Percentiles rank a stretch among this genome's conserved stretches.
Conservation (phyloP, 2,888 invertebrate genomes). For the Limenitis camilla region DNA sequence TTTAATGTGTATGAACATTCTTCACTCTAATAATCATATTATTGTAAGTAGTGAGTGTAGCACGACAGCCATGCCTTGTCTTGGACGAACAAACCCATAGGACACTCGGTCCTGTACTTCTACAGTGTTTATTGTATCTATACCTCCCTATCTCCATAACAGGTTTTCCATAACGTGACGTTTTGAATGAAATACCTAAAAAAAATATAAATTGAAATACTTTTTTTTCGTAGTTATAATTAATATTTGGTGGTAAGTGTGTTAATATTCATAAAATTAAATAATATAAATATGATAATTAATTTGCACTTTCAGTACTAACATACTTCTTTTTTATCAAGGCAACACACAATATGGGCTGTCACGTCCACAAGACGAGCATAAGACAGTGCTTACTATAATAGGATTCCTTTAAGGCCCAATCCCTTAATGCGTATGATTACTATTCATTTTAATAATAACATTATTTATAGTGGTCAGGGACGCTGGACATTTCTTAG, state of each 20-base stretch:
- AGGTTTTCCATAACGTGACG: conserved; percentile 35
- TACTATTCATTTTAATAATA: no score
- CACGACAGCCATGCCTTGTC: conserved; percentile 24
- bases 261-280: no score
- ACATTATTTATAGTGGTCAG: not conserved
- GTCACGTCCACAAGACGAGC: no score
- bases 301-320: no score
- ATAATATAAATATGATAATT: no score
- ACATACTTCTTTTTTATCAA: no score
- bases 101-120: conserved; percentile 28
- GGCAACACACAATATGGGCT: no score
- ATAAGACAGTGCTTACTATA: no score
- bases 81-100: conserved; percentile 34
- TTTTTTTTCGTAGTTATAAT: no score
- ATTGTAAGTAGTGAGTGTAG: conserved; percentile 26
- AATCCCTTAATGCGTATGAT: no score
- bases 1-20: conserved; percentile 10
- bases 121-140: conserved; percentile 30
- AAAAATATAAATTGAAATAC: not conserved
- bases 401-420: no score
- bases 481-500: not conserved
- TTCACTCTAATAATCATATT: conserved; percentile 27
- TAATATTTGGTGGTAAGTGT: no score
- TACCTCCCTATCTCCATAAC: conserved; percentile 19
- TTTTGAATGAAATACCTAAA: conserved; percentile 10